These are phyloP conservation scores for Thumatha senex DNA, from an alignment of 2,888 invertebrate species.

Conservation along the genomic window DNA sequence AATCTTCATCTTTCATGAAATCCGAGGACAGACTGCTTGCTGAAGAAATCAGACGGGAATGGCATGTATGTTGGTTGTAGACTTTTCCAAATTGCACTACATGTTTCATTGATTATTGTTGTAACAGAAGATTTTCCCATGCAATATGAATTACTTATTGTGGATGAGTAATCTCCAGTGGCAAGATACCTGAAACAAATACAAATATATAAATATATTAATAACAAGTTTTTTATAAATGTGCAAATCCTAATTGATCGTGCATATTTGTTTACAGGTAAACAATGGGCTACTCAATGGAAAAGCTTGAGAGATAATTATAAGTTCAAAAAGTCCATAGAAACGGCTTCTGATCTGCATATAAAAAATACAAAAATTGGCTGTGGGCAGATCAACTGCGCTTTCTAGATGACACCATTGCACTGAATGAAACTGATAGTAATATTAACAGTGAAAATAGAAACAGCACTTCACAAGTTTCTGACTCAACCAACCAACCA, in stretches of 20 bases:
- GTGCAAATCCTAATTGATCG: constrained; percentile 1
- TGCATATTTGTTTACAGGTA: constrained; percentile 14
- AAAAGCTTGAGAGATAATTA: constrained; percentile 33
- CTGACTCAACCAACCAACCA: neutral
- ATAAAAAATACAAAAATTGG: constrained; percentile 37
- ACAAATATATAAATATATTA: constrained; percentile 4
- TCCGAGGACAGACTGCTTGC: constrained; percentile 8
- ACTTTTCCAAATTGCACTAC: constrained; percentile 4
- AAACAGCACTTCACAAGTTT: neutral
- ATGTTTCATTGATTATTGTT: constrained; percentile 5
- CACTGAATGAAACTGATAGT: neutral
- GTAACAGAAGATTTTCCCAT: constrained; percentile 3
- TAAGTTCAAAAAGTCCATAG: constrained; percentile 23
- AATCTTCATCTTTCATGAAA: constrained; percentile 12
- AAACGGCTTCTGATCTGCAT: constrained; percentile 1
- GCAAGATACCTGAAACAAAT: constrained; percentile 8
- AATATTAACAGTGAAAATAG: neutral
- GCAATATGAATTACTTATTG: constrained; percentile 5
- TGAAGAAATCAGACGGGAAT: constrained; percentile 6
- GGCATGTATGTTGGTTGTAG: constrained; percentile 6
- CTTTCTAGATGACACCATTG: constrained; percentile 19
- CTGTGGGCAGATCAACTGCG: constrained; percentile 29
- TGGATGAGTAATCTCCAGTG: constrained; percentile 2
- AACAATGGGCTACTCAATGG: constrained; percentile 28
- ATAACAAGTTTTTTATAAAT: constrained; percentile 5